These are phyloP conservation scores for Lonchura striata DNA, from an alignment of 2,113 vertebrate species.

Conservation along the genomic window DNA sequence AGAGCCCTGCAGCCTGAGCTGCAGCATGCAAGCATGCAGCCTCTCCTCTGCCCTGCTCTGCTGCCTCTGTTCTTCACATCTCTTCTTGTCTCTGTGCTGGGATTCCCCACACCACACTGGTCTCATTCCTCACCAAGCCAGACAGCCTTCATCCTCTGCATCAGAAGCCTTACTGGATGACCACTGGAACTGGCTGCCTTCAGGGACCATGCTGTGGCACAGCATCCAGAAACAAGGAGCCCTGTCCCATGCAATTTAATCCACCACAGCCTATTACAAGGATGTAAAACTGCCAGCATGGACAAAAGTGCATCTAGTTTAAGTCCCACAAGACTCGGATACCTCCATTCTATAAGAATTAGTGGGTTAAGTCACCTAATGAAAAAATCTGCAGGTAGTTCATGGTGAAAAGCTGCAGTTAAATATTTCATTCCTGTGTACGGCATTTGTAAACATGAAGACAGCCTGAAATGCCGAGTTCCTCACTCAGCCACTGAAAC, in stretches of 20 bases:
- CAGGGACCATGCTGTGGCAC: rapidly evolving
- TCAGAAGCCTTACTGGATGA: neutral
- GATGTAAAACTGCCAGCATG: neutral
- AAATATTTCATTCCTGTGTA: neutral
- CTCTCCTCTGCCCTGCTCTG: too few relatives aligned
- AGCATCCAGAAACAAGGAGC: neutral
- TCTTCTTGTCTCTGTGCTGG: neutral
- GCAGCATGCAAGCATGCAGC: neutral
- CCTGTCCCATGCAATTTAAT: neutral
- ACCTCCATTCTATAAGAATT: neutral
- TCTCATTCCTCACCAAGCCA: neutral
- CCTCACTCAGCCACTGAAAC: neutral
- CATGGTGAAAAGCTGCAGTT: neutral
- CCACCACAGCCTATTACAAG: neutral
- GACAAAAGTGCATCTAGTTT: neutral
- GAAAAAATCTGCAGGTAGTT: neutral
- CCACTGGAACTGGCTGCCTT: neutral
- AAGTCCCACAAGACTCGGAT: neutral
- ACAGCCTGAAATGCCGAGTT: neutral
- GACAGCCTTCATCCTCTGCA: neutral
- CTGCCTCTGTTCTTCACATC: rapidly evolving
- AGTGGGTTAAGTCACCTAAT: neutral
- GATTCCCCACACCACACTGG: neutral
- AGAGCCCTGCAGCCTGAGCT: neutral
- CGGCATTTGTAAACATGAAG: neutral